Conservation (phyloP, 2,797 vertebrate genomes). For the Danio choprae region DNA sequence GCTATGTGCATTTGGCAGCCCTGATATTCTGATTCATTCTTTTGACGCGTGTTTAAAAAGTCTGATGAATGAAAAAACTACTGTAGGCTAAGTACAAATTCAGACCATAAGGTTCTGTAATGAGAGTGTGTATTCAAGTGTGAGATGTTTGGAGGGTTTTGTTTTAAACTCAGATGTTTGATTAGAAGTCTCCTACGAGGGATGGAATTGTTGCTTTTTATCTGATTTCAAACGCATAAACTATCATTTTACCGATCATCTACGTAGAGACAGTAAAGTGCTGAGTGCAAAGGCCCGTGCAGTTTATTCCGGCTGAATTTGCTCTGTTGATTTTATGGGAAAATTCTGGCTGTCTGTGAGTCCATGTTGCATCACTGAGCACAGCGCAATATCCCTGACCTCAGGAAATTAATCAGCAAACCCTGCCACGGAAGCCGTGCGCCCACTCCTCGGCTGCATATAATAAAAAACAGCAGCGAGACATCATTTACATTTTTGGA, state of each 20-base stretch:
- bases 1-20: not conserved
- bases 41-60: not conserved
- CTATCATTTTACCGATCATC: not conserved
- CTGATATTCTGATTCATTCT: not conserved
- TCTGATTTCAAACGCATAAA: not conserved
- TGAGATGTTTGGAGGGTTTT: not conserved
- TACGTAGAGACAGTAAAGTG: not conserved
- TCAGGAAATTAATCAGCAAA: constrained; percentile 60
- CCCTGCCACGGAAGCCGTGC: constrained; percentile 63
- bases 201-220: not conserved
- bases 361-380: constrained; percentile 51
- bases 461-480: constrained; percentile 64
- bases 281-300: constrained; percentile 7
- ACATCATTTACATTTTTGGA: constrained; percentile 64
- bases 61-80: constrained; percentile 1
- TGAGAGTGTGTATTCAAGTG: not conserved
- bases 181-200: not conserved
- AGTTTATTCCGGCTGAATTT: constrained; percentile 33
- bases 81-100: not conserved
- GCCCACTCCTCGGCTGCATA: constrained; percentile 54
- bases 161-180: not conserved
- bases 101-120: not conserved
- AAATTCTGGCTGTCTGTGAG: constrained; percentile 49
- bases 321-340: constrained; percentile 62
- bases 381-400: constrained; percentile 59